Evolutionary conservation across 2,888 invertebrate species (phyloP).

Genomic region (Uloborus plumipes): DNA sequence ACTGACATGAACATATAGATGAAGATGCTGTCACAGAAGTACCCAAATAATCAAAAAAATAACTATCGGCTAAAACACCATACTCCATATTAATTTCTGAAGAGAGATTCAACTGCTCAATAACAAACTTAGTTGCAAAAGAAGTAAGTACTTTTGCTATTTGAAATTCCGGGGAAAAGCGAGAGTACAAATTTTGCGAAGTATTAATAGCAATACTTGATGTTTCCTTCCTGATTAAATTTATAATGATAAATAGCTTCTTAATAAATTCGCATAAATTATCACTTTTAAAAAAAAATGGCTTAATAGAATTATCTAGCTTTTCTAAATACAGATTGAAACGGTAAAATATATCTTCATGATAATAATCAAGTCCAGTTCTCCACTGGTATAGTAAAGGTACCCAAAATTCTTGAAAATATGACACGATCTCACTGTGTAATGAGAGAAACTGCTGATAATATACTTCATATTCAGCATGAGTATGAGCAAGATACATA

Average conservation of each 20-base stretch:
- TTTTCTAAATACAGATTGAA: slow-evolving; percentile 18
- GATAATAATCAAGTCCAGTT: slow-evolving; percentile 35
- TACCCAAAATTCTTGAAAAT: slow-evolving; percentile 37
- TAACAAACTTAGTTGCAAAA: slow-evolving; percentile 47
- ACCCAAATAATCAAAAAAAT: slow-evolving; percentile 43
- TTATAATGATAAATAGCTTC: slow-evolving; percentile 33
- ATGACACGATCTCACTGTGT: slow-evolving; percentile 14
- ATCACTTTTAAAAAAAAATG: slow-evolving; percentile 1
- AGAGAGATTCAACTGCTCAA: slow-evolving; percentile 43
- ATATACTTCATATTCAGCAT: slow-evolving; percentile 29
- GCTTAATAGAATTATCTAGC: slow-evolving; percentile 27
- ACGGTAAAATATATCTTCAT: slow-evolving; percentile 35
- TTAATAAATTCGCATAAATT: slow-evolving; percentile 28
- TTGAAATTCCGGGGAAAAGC: slow-evolving; percentile 46
- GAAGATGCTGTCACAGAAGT: slow-evolving; percentile 29
- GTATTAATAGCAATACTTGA: slow-evolving; percentile 3
- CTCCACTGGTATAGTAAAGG: slow-evolving; percentile 26
- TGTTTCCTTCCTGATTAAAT: slow-evolving; percentile 41
- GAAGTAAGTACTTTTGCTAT: slow-evolving; percentile 47
- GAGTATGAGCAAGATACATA: slow-evolving; percentile 6
- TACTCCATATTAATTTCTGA: slow-evolving; percentile 36
- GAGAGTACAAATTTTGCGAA: slow-evolving; percentile 27
- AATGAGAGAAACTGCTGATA: slow-evolving; percentile 31
- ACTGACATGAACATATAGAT: slow-evolving; percentile 36
- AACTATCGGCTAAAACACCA: slow-evolving; percentile 30